A percentile compares a stretch with the other conserved stretches of the same genome.
These are phyloP conservation scores for Xanthorhoe spadicearia DNA, from an alignment of 2,888 invertebrate genomes.

Conservation along the genomic window DNA sequence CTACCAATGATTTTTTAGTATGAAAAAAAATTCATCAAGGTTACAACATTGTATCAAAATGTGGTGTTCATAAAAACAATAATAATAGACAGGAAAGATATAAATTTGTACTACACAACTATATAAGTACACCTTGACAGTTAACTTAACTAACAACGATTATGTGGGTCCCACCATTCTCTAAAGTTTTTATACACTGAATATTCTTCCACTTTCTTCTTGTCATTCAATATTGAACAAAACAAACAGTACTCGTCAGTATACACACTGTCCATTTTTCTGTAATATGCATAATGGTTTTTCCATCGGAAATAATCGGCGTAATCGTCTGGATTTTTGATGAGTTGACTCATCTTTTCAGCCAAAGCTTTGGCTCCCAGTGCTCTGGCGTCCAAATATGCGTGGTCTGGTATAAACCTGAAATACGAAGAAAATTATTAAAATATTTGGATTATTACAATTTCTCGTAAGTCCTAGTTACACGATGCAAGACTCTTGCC, in stretches of 20 bases:
- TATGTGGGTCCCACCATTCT: constrained; percentile 48
- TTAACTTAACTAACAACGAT: constrained; percentile 26
- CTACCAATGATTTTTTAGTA: not conserved
- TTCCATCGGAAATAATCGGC: constrained; percentile 51
- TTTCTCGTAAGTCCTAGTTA: too few relatives aligned
- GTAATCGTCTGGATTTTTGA: constrained; percentile 46
- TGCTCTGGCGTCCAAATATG: constrained; percentile 50
- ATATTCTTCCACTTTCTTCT: constrained; percentile 40
- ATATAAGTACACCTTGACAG: too few relatives aligned
- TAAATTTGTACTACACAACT: too few relatives aligned
- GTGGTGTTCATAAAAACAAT: too few relatives aligned
- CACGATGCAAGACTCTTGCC: too few relatives aligned
- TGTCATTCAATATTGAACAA: constrained; percentile 48
- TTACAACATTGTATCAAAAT: too few relatives aligned
- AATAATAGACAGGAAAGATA: too few relatives aligned
- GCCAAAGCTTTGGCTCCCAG: constrained; percentile 44
- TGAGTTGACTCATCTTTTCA: constrained; percentile 45
- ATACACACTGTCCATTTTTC: constrained; percentile 41
- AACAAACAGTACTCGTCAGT: constrained; percentile 30
- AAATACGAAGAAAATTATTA: constrained; percentile 31
- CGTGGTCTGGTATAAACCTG: constrained; percentile 53
- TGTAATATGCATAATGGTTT: constrained; percentile 50
- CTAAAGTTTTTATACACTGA: constrained; percentile 46
- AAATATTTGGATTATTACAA: too few relatives aligned
- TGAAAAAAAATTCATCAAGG: too few relatives aligned